phyloP scores from a whole-genome alignment of 2,888 invertebrate species.

The Xestia c-nigrum region DNA sequence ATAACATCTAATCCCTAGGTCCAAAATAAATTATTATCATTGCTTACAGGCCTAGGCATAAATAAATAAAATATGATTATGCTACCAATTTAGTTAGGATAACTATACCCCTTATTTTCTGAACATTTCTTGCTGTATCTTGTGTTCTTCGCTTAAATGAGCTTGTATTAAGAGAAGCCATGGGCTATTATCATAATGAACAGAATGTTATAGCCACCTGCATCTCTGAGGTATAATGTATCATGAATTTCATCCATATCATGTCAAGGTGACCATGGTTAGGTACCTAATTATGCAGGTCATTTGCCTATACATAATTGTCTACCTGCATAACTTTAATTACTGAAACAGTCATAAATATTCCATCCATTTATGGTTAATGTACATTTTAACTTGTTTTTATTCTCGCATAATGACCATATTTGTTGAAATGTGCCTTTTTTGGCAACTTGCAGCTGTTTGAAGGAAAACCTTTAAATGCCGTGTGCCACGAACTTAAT shows the following conservation, averaged over 20 bases:
- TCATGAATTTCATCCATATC: slow-evolving; percentile 16
- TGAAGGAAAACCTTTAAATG: slow-evolving; percentile 71
- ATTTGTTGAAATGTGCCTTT: slow-evolving; percentile 50
- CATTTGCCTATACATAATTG: slow-evolving; percentile 60
- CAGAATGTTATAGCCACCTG: slow-evolving; percentile 6
- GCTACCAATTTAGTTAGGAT: neutral
- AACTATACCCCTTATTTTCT: neutral
- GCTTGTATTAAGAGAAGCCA: neutral
- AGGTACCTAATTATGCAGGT: slow-evolving; percentile 55
- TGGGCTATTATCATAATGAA: neutral
- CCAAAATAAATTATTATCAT: neutral
- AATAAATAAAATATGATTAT: neutral
- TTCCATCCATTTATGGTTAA: slow-evolving; percentile 37
- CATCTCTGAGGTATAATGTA: slow-evolving; percentile 22
- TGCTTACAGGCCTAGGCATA: neutral
- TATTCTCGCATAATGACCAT: slow-evolving; percentile 31
- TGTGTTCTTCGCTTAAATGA: neutral
- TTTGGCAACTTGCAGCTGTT: slow-evolving; percentile 67
- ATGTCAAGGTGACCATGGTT: slow-evolving; percentile 67
- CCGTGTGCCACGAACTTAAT: slow-evolving; percentile 57
- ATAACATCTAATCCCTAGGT: neutral
- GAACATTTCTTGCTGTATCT: no score
- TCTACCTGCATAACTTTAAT: slow-evolving; percentile 49
- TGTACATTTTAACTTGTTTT: slow-evolving; percentile 33
- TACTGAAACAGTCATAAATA: slow-evolving; percentile 28